A percentile compares a stretch with the other conserved stretches of the same genome.
Evolutionary conservation across 64 coral and sea anemone genomes (phyloP).

Genomic region (Platygyra sinensis): DNA sequence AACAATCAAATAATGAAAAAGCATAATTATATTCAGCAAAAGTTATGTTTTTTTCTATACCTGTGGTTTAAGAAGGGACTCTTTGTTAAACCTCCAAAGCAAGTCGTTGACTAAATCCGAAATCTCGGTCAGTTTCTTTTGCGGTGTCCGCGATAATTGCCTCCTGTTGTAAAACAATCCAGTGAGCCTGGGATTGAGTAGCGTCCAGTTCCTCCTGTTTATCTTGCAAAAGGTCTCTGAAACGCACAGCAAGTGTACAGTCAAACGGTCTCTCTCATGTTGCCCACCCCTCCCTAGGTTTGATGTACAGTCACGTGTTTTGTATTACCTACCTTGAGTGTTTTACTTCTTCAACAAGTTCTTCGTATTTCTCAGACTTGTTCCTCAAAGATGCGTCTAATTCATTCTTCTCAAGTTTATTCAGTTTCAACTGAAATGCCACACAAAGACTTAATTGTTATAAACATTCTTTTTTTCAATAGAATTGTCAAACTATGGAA

Average conservation of each 20-base stretch:
- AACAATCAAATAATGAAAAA: neutral
- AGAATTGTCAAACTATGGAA: no score
- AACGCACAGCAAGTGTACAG: neutral
- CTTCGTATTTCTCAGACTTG: slow-evolving; percentile 57
- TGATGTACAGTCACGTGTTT: neutral
- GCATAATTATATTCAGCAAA: neutral
- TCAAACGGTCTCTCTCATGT: no score
- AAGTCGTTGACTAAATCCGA: slow-evolving; percentile 64
- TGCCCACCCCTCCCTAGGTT: no score
- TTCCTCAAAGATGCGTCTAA: slow-evolving; percentile 57
- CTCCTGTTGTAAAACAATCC: slow-evolving; percentile 83
- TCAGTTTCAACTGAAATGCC: slow-evolving; percentile 15
- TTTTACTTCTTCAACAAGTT: slow-evolving; percentile 64
- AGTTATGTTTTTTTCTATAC: neutral
- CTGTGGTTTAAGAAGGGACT: neutral
- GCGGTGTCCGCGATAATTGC: slow-evolving; percentile 72
- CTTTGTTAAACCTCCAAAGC: slow-evolving; percentile 44
- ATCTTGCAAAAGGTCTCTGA: slow-evolving; percentile 68
- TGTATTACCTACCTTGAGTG: slow-evolving; percentile 55
- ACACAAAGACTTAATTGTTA: neutral
- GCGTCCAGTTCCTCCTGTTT: slow-evolving; percentile 93
- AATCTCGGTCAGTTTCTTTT: slow-evolving; percentile 58
- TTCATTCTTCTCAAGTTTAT: slow-evolving; percentile 29
- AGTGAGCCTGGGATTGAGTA: slow-evolving; percentile 89
- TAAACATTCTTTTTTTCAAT: no score